Conservation (phyloP, 2,797 vertebrate species). For the Syngnathus rostellatus region DNA sequence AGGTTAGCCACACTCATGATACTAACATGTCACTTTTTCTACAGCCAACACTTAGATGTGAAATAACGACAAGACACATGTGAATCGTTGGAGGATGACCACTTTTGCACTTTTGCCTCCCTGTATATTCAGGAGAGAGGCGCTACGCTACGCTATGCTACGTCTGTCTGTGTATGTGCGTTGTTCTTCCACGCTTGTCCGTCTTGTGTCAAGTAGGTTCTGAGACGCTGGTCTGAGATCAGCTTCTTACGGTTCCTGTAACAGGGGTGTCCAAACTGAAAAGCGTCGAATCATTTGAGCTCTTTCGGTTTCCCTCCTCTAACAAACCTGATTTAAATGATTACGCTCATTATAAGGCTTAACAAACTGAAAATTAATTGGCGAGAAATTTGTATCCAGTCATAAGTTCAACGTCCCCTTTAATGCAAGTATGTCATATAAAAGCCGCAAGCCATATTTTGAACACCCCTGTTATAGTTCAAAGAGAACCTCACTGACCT, state of each 20-base stretch:
- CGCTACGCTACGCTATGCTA: conserved; percentile 30
- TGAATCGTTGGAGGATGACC: conserved; percentile 48
- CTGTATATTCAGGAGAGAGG: conserved; percentile 45
- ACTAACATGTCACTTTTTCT: conserved; percentile 48
- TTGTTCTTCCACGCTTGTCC: conserved; percentile 24
- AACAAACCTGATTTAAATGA: too few relatives aligned
- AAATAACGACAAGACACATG: conserved; percentile 27
- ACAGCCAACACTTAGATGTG: conserved; percentile 39
- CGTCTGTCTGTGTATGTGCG: conserved; percentile 29
- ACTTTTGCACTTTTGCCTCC: conserved; percentile 70
- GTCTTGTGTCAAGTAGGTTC: neutral
- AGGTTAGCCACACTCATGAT: conserved; percentile 21
- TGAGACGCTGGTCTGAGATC: neutral
- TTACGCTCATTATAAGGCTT: too few relatives aligned
- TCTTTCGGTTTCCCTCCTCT: too few relatives aligned
- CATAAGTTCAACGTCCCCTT: too few relatives aligned
- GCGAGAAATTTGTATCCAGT: too few relatives aligned
- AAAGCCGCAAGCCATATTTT: neutral
- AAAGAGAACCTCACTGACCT: conserved; percentile 10
- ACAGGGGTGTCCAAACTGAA: neutral
- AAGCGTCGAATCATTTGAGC: too few relatives aligned
- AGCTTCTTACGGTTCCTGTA: neutral
- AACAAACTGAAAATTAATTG: too few relatives aligned
- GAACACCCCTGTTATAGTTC: neutral
- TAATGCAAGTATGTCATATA: neutral